Evolutionary conservation across 2,113 vertebrate genomes (phyloP).

Genomic region (Ranitomeya variabilis): DNA sequence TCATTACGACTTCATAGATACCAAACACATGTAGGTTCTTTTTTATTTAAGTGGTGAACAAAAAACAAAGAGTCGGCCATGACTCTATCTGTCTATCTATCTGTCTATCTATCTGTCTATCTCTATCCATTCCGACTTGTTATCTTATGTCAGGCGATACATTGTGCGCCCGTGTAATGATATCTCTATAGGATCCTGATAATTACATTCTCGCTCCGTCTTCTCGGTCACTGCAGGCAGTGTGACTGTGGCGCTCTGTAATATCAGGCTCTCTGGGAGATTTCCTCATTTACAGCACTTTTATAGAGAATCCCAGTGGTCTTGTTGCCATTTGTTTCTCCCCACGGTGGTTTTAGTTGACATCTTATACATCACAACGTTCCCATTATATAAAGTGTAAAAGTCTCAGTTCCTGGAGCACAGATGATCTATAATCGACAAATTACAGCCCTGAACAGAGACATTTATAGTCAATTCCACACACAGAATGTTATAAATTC

Average conservation of each 20-base stretch:
- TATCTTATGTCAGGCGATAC: neutral
- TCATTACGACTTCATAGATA: no score
- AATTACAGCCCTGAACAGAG: neutral
- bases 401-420: neutral
- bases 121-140: neutral
- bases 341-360: neutral
- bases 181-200: neutral
- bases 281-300: constrained; percentile 3
- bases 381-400: neutral
- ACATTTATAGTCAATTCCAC: neutral
- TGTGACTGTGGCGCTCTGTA: neutral
- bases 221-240: neutral
- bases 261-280: neutral
- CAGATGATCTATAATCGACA: neutral
- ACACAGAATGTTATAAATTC: neutral
- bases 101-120: neutral
- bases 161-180: neutral
- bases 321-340: neutral
- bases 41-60: no score
- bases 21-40: no score
- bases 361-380: neutral
- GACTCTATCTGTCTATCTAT: neutral
- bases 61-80: no score
- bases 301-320: neutral
- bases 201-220: neutral